These are phyloP conservation scores for Lumbricus terrestris DNA, from an alignment of 2,888 invertebrate species.

Conservation along the genomic window DNA sequence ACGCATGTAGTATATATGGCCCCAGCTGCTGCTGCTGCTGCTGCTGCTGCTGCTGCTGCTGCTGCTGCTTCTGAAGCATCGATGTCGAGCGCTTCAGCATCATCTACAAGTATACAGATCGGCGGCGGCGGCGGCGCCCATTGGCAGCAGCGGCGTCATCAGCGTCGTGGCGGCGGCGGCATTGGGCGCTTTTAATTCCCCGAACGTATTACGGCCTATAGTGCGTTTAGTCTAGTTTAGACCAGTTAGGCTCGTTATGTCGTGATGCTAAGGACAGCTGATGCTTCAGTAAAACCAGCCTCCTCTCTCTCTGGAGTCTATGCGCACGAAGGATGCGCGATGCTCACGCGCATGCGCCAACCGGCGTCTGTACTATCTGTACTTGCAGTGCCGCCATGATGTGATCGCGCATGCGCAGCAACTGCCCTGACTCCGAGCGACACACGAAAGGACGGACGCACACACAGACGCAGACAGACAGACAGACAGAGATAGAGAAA, in stretches of 20 bases:
- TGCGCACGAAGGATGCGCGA: background rate
- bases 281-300: background rate
- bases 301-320: background rate
- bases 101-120: background rate
- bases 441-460: background rate
- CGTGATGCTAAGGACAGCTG: background rate
- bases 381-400: background rate
- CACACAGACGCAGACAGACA: background rate
- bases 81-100: background rate
- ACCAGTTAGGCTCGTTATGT: background rate
- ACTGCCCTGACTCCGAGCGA: background rate
- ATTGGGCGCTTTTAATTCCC: background rate
- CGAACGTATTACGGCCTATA: background rate
- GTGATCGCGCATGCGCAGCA: background rate
- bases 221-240: background rate
- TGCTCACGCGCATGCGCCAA: background rate
- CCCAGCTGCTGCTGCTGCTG: background rate
- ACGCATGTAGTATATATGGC: background rate
- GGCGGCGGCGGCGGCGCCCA: background rate
- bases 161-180: background rate
- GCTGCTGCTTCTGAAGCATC: background rate
- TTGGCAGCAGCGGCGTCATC: background rate
- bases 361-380: background rate
- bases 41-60: background rate
- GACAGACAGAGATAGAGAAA: background rate